Conservation (phyloP, 1,140 invertebrate genomes). For the Sycobia sp. region DNA sequence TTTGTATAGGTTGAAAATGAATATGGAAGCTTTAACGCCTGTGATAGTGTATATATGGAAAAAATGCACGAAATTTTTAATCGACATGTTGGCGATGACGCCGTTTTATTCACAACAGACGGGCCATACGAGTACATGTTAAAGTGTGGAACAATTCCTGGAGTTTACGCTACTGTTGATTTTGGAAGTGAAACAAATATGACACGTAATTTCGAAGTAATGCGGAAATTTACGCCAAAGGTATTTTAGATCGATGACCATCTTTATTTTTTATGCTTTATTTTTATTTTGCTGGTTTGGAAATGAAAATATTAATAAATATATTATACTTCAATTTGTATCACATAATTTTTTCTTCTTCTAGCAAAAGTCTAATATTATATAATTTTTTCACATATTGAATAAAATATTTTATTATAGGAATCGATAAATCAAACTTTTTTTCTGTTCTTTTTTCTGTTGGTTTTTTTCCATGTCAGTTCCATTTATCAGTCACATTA, state of each 20-base stretch:
- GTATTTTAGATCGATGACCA: slow-evolving; percentile 51
- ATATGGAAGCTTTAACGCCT: slow-evolving; percentile 82
- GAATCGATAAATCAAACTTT: too few relatives aligned
- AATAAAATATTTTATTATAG: too few relatives aligned
- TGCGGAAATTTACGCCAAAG: slow-evolving; percentile 64
- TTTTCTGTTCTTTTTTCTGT: too few relatives aligned
- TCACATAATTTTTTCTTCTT: background rate
- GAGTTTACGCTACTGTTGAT: slow-evolving; percentile 76
- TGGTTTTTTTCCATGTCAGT: too few relatives aligned
- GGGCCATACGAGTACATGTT: slow-evolving; percentile 62
- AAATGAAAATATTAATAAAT: too few relatives aligned
- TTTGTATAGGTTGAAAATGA: slow-evolving; percentile 84
- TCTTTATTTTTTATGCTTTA: too few relatives aligned
- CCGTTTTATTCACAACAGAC: slow-evolving; percentile 85
- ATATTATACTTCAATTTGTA: too few relatives aligned
- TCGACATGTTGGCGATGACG: slow-evolving; percentile 67
- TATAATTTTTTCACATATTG: too few relatives aligned
- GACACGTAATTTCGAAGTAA: slow-evolving; percentile 48
- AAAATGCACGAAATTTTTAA: slow-evolving; percentile 70
- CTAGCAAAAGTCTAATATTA: too few relatives aligned
- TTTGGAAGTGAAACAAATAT: slow-evolving; percentile 67
- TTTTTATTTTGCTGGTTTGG: background rate
- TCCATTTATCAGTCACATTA: too few relatives aligned
- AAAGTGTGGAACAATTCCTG: slow-evolving; percentile 69
- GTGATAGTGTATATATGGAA: slow-evolving; percentile 72